Base-by-base conservation (phyloP, 2,113 vertebrate genomes). In the Rhea americana region DNA sequence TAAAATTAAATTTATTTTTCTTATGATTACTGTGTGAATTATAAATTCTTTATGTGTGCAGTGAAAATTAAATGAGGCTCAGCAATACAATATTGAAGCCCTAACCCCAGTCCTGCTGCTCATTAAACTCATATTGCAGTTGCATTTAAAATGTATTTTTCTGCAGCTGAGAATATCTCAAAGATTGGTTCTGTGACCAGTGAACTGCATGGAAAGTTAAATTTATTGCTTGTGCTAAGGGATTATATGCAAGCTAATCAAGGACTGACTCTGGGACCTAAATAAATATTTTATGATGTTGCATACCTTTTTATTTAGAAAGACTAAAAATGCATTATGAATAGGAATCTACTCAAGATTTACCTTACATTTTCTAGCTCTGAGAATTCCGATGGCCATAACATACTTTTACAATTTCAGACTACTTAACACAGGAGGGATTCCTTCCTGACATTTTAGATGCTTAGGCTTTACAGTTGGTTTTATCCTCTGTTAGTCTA, bases 201-300 rank as follows among this genome's bases (percentile, higher is more conserved):
- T 85, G 47, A 78, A 37, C 53, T 58, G 45, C 48, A 37, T 5
- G 32, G 51, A 85, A 62, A 90, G 68, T 65, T 74, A 88, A 96
- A 91, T 83, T 84, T 5, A 41, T 45, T 73, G 28, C 30, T 95
- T 81, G 65, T 59, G 2, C 70, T 71, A 39, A 77, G 37, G 26
- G 41, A 85, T 3, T 89, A 32, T 37, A 3, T 43, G 20, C 48
- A 81, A 58, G 4, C 20, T 65, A 86, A 88, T 90, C 25, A 72
- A 55, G 65, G 28, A 35, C 50, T 39, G 66, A 62, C 61, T 70
- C 62, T 83, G 45, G 67, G 71, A 76, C 76, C 37, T 2, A 30
- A 82, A 56, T 77, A 95, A 89, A 87, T 82, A 82, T 91, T 92
- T 87, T 61, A 24, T 39, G 63, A 72, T 63, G 22, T 70, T 91